A percentile compares a stretch with the other conserved stretches of the same genome.
phyloP scores from a whole-genome alignment of 2,888 invertebrate species.

The Gastrophysa polygoni region DNA sequence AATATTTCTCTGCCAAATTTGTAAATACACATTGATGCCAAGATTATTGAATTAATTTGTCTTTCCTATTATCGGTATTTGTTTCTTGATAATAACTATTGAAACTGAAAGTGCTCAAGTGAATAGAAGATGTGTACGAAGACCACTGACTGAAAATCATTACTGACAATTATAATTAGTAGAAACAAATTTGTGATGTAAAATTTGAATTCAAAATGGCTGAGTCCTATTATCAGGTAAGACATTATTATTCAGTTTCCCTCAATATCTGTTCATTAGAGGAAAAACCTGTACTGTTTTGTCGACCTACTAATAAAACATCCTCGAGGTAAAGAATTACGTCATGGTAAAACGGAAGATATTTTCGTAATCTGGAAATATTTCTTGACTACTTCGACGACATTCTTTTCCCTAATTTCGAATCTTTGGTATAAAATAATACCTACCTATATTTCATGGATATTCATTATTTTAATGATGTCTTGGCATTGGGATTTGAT shows the following conservation, averaged over 20 bases:
- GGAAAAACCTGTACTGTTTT: too few relatives aligned
- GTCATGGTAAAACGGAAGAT: not conserved
- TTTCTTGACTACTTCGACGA: not conserved
- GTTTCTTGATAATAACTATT: not conserved
- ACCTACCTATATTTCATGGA: not conserved
- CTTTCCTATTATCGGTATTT: not conserved
- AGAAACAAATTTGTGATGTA: slow-evolving; percentile 29
- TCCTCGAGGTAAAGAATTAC: too few relatives aligned
- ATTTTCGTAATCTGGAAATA: slow-evolving; percentile 6
- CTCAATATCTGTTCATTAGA: too few relatives aligned
- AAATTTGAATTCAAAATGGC: slow-evolving; percentile 63
- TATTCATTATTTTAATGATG: not conserved
- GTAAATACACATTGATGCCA: slow-evolving; percentile 20
- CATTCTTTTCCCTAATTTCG: too few relatives aligned
- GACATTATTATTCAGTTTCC: slow-evolving; percentile 40
- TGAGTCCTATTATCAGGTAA: slow-evolving; percentile 71
- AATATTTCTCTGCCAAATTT: slow-evolving; percentile 32
- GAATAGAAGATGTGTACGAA: not conserved
- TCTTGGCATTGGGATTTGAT: slow-evolving; percentile 20
- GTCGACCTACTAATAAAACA: too few relatives aligned
- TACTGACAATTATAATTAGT: slow-evolving; percentile 25
- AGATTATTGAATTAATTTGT: not conserved
- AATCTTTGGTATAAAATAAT: too few relatives aligned
- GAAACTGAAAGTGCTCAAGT: not conserved
- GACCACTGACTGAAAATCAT: not conserved